Conservation (phyloP, 2,888 invertebrate genomes). For the Andrena haemorrhoa region DNA sequence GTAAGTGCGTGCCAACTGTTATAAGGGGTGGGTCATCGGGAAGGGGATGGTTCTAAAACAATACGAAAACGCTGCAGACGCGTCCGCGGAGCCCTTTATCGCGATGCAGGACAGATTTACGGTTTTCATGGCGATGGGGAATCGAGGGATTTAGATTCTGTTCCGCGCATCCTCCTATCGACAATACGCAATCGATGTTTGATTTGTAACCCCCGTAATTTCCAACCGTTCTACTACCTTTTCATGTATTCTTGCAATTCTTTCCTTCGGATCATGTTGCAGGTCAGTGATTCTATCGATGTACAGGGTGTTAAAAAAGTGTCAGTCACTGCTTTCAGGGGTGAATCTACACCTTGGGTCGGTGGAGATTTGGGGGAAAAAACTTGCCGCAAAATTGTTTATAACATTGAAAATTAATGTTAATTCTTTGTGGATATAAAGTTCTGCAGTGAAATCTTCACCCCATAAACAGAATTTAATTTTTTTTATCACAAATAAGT, state of each 20-base stretch:
- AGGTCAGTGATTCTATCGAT: not conserved
- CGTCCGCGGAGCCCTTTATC: constrained; percentile 63
- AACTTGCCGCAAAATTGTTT: too few species aligned
- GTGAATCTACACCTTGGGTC: too few species aligned
- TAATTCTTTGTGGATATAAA: too few species aligned
- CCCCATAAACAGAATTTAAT: too few species aligned
- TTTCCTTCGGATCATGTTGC: constrained; percentile 1
- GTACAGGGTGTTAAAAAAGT: not conserved
- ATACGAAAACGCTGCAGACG: constrained; percentile 61
- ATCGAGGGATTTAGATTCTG: constrained; percentile 44
- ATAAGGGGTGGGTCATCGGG: constrained; percentile 16
- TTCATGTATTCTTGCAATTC: not conserved
- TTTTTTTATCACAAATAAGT: too few species aligned
- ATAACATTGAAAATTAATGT: too few species aligned
- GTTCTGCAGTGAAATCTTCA: too few species aligned
- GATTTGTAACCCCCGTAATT: constrained; percentile 35
- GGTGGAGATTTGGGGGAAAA: too few species aligned
- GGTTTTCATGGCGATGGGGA: constrained; percentile 39
- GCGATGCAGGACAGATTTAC: constrained; percentile 65
- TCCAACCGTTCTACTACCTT: not conserved
- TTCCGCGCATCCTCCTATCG: constrained; percentile 24
- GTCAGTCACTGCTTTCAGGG: not conserved
- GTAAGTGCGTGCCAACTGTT: constrained; percentile 70
- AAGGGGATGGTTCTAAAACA: constrained; percentile 59
- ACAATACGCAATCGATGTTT: constrained; percentile 37